Base-by-base conservation (phyloP, 2,797 vertebrate species). In the Rhodeus uyekii region DNA sequence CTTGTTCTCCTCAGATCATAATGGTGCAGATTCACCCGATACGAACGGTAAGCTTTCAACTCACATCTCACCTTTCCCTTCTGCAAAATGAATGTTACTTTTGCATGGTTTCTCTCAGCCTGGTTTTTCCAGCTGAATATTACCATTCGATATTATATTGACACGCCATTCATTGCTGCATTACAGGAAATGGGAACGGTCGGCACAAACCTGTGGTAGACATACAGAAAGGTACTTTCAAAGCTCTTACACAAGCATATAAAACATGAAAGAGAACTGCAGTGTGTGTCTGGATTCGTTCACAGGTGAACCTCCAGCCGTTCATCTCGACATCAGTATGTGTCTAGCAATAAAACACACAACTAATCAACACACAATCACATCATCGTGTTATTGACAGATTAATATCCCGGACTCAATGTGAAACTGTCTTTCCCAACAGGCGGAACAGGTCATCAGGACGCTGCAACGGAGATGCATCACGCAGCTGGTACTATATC, bases 151-250 rank as follows among this genome's bases (percentile, higher is more conserved):
- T 39, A 34, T 46, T 2, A 29, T 46, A 32, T 32, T 63, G 39
- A 63, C 58, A 22, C 18, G 34, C 50, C 13, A 63, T 69, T 48
- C 24, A 29, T 78, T 10, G 8, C 38, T 81, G 55, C 50, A 18
- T 83, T 81, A 19, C 64, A 95, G 75, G 75, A 46, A 77, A 77
- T 3, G 94, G 92, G 68, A 93, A 94, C 3, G 93, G 92, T 12
- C 90, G 93, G 24, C 93, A 92, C 83, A 92, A 88, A 61, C 88
- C 90, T 3, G 84, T 93, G 78, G 82, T 44, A 5, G 88, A 92
- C 24, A 29, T 80, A 3, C 87, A 89, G 1, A 74, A 86, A 92
- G 94, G 94, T 94, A 89, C 83, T 48, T 53, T 14, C 16, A 77
- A 72, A 71, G 10, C 2, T 32, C 48, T n/a, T 61, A 71, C 22